Conservation (phyloP, 2,888 invertebrate genomes). For the Fragum sueziense region DNA sequence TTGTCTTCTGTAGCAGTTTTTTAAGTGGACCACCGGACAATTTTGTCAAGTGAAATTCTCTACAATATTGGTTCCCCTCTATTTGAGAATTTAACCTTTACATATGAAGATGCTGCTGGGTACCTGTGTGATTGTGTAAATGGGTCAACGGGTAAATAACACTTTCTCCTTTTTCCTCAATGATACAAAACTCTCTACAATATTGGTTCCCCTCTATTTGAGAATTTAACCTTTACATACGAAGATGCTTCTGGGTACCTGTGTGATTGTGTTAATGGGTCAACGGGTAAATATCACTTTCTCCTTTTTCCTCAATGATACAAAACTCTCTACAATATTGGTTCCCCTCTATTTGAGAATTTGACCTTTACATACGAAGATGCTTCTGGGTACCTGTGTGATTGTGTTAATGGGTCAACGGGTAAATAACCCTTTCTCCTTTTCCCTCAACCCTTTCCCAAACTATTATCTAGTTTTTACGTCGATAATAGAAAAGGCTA, state of each 20-base stretch:
- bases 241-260: slow-evolving; percentile 74
- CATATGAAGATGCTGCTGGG: slow-evolving; percentile 73
- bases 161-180: no score
- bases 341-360: slow-evolving; percentile 76
- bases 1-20: no score
- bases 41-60: slow-evolving; percentile 68
- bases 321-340: slow-evolving; percentile 61
- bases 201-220: slow-evolving; percentile 55
- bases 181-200: slow-evolving; percentile 60
- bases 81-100: slow-evolving; percentile 79
- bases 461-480: no score
- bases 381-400: slow-evolving; percentile 77
- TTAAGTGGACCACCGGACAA: no score
- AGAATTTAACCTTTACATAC: slow-evolving; percentile 80
- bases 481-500: no score
- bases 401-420: slow-evolving; percentile 75
- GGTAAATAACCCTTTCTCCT: slow-evolving; percentile 65
- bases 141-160: slow-evolving; percentile 79
- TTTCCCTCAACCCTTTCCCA: slow-evolving; percentile 1
- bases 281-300: slow-evolving; percentile 70
- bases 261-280: slow-evolving; percentile 76
- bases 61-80: slow-evolving; percentile 61
- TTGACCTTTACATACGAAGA: slow-evolving; percentile 71
- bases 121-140: slow-evolving; percentile 75
- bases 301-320: not conserved